These are phyloP conservation scores for Sterrhoptilus dennistouni DNA, from an alignment of 2,113 vertebrate species.

Conservation along the genomic window DNA sequence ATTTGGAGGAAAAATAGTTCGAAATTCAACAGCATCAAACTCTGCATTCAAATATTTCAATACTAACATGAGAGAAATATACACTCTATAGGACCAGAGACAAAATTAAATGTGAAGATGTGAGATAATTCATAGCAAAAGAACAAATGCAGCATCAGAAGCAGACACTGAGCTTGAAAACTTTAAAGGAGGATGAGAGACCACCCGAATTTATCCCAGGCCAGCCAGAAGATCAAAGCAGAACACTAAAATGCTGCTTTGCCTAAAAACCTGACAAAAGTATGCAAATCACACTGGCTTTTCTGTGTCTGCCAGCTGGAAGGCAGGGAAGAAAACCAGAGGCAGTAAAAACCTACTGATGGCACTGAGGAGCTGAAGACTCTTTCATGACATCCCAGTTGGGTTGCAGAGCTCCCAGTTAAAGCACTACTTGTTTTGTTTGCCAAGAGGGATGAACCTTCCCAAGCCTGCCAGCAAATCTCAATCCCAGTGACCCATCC, in stretches of 20 bases:
- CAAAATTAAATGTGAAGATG: constrained; percentile 12
- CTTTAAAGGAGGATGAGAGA: neutral
- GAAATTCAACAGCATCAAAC: neutral
- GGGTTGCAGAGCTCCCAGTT: neutral
- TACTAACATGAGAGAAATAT: neutral
- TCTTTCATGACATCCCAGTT: neutral
- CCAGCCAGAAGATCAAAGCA: neutral
- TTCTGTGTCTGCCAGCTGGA: neutral
- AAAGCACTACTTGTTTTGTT: neutral
- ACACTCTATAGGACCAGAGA: neutral
- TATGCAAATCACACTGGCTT: neutral
- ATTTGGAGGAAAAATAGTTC: neutral
- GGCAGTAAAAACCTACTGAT: neutral
- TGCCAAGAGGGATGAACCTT: neutral
- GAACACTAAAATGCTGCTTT: neutral
- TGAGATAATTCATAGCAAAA: neutral
- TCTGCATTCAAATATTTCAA: neutral
- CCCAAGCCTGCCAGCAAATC: neutral
- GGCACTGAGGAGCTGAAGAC: neutral
- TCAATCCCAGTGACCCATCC: neutral
- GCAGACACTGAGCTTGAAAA: neutral
- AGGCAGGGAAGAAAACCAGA: neutral
- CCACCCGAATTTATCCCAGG: neutral
- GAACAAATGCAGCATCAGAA: constrained; percentile 17
- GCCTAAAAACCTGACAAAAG: constrained; percentile 3